These are phyloP conservation scores for Hyposoter didymator DNA, from an alignment of 2,888 invertebrate genomes.

Conservation along the genomic window DNA sequence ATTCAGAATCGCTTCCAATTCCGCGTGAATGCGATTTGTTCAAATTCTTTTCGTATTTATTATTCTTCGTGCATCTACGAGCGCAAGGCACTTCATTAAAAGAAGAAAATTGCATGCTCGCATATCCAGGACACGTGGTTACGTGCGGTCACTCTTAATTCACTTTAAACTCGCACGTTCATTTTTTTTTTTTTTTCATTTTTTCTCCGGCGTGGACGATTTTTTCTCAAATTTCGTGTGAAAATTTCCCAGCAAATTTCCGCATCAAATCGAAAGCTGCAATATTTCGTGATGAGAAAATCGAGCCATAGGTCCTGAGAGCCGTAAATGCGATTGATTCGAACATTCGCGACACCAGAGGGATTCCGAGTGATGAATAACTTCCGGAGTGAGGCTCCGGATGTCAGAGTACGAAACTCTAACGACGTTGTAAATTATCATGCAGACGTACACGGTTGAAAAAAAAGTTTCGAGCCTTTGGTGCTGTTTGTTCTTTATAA, in stretches of 20 bases:
- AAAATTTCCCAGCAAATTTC: too few species aligned
- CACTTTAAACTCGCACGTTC: not conserved
- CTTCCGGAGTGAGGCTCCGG: not conserved
- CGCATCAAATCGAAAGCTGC: not conserved
- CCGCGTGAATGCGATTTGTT: not conserved
- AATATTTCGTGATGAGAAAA: not conserved
- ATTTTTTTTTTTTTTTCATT: not conserved
- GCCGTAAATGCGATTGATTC: not conserved
- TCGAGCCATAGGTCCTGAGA: not conserved
- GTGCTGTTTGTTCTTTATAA: constrained; percentile 23
- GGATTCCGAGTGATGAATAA: not conserved
- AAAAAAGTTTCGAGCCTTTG: constrained; percentile 6
- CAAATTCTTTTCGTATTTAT: not conserved
- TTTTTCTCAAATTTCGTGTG: not conserved
- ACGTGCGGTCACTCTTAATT: not conserved
- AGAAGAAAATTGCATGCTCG: not conserved
- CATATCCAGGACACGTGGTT: not conserved
- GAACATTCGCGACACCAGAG: not conserved
- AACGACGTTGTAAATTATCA: constrained; percentile 12
- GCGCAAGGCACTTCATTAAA: not conserved
- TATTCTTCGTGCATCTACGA: not conserved
- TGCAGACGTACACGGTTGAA: not conserved
- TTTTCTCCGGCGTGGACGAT: not conserved
- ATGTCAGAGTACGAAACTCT: not conserved
- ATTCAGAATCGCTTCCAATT: not conserved